A percentile compares a stretch with the other conserved stretches of the same genome.
Evolutionary conservation across 2,797 vertebrate species (phyloP).

Genomic region (Coluber constrictor): DNA sequence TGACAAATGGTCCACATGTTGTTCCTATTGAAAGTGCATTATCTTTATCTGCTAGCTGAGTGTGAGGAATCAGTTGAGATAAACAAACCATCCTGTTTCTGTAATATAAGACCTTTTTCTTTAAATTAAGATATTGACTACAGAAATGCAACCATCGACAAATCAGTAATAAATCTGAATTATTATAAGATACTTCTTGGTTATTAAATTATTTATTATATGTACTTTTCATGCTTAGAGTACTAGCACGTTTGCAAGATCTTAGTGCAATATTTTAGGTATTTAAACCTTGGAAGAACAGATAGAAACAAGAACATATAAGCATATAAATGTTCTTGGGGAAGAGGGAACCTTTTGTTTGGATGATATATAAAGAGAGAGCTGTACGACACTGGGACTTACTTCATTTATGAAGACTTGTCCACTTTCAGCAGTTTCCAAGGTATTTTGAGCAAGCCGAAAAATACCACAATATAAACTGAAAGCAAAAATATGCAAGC

Average conservation of each 20-base stretch:
- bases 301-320: neutral
- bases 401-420: neutral
- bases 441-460: neutral
- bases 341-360: neutral
- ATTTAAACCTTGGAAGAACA: neutral
- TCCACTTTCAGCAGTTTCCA: neutral
- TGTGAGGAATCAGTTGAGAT: neutral
- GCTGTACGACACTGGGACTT: neutral
- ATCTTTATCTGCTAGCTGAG: neutral
- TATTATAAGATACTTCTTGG: neutral
- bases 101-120: neutral
- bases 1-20: neutral
- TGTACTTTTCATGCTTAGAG: neutral
- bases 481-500: slow-evolving; percentile 13
- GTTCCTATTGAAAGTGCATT: neutral
- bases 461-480: slow-evolving; percentile 51
- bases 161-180: neutral
- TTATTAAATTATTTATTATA: neutral
- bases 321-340: neutral
- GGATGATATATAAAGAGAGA: neutral
- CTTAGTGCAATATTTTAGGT: neutral
- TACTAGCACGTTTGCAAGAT: neutral
- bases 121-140: neutral
- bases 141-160: neutral
- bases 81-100: neutral